These are phyloP conservation scores for Branchellion lobata DNA, from an alignment of 2,888 invertebrate species.

Conservation along the genomic window DNA sequence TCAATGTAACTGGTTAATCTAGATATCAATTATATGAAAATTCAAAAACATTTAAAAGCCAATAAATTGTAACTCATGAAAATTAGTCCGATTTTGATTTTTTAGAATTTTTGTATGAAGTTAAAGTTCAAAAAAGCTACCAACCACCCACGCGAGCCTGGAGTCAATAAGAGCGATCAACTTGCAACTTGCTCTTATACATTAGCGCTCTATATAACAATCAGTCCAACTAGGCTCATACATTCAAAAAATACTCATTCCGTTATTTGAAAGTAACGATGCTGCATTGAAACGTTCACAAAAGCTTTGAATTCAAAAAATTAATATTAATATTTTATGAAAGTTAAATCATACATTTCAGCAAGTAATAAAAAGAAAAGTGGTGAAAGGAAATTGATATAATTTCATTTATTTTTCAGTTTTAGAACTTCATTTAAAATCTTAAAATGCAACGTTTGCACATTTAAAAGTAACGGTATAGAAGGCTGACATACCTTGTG, in stretches of 20 bases:
- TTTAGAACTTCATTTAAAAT: too few relatives aligned
- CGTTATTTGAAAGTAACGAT: neutral
- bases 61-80: too few relatives aligned
- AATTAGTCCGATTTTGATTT: too few relatives aligned
- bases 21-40: neutral
- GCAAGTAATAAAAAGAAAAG: too few relatives aligned
- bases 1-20: neutral
- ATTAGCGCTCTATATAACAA: neutral
- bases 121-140: neutral
- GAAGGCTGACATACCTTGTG: too few relatives aligned
- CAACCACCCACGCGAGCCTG: constrained; percentile 10
- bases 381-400: too few relatives aligned
- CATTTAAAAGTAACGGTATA: too few relatives aligned
- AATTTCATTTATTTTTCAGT: too few relatives aligned
- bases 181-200: neutral
- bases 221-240: neutral
- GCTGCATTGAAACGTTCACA: neutral
- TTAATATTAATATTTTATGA: too few relatives aligned
- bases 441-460: too few relatives aligned
- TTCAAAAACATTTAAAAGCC: neutral
- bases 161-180: neutral
- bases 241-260: neutral
- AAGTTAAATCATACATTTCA: too few relatives aligned
- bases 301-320: neutral
- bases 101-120: too few relatives aligned